These are phyloP conservation scores for Encarsia formosa DNA, from an alignment of 2,888 invertebrate genomes.

Conservation along the genomic window DNA sequence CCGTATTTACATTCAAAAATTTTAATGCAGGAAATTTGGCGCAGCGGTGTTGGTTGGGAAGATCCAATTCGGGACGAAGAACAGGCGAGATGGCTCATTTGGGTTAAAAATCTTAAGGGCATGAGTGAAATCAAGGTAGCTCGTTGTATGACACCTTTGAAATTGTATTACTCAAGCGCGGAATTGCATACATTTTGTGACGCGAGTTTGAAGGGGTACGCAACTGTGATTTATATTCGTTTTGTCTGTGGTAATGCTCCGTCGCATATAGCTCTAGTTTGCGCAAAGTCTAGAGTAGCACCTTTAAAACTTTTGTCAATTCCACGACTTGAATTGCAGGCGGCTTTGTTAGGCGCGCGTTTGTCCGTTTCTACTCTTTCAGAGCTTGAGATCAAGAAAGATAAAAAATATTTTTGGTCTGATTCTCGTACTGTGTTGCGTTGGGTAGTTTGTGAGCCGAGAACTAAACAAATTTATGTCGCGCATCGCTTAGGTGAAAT, in stretches of 20 bases:
- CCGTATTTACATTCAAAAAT: conserved; percentile 29
- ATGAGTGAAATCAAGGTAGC: conserved; percentile 15
- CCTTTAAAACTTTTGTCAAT: conserved; percentile 18
- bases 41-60: conserved; percentile 23
- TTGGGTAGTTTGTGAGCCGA: conserved; percentile 11
- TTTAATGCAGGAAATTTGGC: conserved; percentile 30
- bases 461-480: neutral
- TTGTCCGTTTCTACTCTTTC: neutral
- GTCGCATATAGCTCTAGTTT: conserved; percentile 5
- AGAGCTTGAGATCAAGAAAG: conserved; percentile 2
- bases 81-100: conserved; percentile 23
- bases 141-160: conserved; percentile 15
- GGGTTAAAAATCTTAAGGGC: conserved; percentile 23
- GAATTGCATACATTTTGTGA: conserved; percentile 34
- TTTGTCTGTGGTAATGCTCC: neutral
- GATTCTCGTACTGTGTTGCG: conserved; percentile 4
- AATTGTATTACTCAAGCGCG: neutral
- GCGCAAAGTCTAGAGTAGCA: conserved; percentile 19
- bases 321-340: no score
- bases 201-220: conserved; percentile 31
- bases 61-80: conserved; percentile 12
- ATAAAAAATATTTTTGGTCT: neutral
- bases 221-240: conserved; percentile 28
- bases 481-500: no score
- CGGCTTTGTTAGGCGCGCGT: conserved; percentile 19